Evolutionary conservation across 2,113 vertebrate species (phyloP).

Genomic region (Albula goreensis): DNA sequence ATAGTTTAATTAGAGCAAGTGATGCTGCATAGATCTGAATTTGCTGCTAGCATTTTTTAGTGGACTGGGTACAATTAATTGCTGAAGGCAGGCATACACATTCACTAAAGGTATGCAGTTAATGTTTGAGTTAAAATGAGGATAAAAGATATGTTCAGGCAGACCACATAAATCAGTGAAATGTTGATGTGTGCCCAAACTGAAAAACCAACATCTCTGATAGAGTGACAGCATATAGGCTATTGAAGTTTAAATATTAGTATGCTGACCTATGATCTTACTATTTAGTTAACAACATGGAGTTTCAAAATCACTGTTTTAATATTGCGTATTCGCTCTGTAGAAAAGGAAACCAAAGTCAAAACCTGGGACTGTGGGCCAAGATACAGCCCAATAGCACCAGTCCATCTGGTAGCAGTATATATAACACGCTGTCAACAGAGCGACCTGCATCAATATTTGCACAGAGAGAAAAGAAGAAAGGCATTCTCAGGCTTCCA

Average conservation of each 20-base stretch:
- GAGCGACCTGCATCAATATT: conserved; percentile 15
- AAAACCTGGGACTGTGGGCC: neutral
- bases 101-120: too few species aligned
- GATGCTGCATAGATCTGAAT: neutral
- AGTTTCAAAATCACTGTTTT: neutral
- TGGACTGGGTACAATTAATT: neutral
- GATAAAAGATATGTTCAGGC: too few species aligned
- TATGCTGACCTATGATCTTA: neutral
- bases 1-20: neutral
- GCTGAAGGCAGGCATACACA: too few species aligned
- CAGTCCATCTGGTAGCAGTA: conserved; percentile 11
- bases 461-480: conserved; percentile 4
- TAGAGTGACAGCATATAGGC: neutral
- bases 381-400: neutral
- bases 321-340: neutral
- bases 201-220: neutral
- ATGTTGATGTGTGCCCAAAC: neutral
- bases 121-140: too few species aligned
- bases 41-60: neutral
- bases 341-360: neutral
- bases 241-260: neutral
- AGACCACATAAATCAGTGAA: too few species aligned
- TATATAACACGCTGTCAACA: conserved; percentile 14
- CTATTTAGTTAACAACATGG: neutral
- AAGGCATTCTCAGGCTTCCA: neutral